Evolutionary conservation across 2,888 invertebrate genomes (phyloP), one percentile per base, ranked within the genome.

Genomic region (Drosophila dives): DNA sequence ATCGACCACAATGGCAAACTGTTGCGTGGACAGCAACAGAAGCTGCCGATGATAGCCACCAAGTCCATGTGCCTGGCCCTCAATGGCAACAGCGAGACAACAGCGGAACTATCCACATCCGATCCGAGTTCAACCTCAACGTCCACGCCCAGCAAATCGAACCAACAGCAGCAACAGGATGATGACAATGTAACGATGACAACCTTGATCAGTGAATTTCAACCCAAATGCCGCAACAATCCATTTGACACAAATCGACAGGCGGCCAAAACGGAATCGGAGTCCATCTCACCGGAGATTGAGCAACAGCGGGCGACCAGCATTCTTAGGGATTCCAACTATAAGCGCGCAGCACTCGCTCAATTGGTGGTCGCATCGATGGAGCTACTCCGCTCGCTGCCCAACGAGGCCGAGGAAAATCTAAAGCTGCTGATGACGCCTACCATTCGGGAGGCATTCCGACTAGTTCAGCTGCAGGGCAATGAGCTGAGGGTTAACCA

Each of bases 261-360:
- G 48, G 90, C 92, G 36, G 91, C 92, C 49, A 93, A 93, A 56
- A 80, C 89, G 20, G 93, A 93, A 68, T 77, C 91, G 0, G 96
- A 96, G 88, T 95, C 96, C 2, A 95, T 97, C 8, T 96, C 97
- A 4, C 96, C 96, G 0, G 97, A 97, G 92, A 96, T 98, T 64
- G 97, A 97, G 87, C 96, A 96, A 83, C 97, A 98, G 91, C 95
- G 97, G 80, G 95, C 96, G 61, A 94, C 95, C 55, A 97, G 97
- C 86, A 96, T 97, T 72, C 95, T 96, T 77, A 98, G 97, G 94
- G 98, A 98, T 92, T 96, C 96, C 62, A 98, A 98, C 90, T 97
- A 97, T 23, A 97, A 96, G 90, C 94, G 97, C 72, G 95, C 95
- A 64, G 97, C 98, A 26, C 95, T 97, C 94, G 96, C 97, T 34